Evolutionary conservation across 2,113 vertebrate species (phyloP).

Genomic region (Serinus canaria): DNA sequence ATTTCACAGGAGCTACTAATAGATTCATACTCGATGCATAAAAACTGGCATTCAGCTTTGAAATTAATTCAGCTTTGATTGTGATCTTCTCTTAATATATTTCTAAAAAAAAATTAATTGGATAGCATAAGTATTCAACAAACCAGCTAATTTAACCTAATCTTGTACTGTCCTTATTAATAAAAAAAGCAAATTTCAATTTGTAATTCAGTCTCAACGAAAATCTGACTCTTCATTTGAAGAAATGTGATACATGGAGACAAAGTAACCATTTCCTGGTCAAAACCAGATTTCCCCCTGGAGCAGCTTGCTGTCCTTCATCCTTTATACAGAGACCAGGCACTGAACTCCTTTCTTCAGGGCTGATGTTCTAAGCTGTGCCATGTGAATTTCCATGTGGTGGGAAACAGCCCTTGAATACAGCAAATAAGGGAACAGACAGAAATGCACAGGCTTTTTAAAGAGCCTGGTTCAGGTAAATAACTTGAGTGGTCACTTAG

Average conservation of each 20-base stretch:
- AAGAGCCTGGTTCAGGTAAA: background rate
- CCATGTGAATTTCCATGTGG: background rate
- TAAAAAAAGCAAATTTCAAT: background rate
- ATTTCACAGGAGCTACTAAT: background rate
- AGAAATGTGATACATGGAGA: background rate
- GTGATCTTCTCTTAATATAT: background rate
- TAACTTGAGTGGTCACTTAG: background rate
- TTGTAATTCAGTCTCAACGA: background rate
- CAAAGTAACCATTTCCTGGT: background rate
- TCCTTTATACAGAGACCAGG: background rate
- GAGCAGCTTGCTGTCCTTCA: background rate
- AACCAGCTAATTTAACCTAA: constrained; percentile 31
- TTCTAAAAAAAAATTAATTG: background rate
- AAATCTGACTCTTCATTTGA: background rate
- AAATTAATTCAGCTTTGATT: constrained; percentile 40
- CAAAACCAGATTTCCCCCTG: background rate
- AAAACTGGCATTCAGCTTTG: background rate
- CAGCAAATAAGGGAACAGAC: background rate
- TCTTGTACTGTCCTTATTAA: background rate
- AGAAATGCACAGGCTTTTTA: background rate
- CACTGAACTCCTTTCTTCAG: background rate
- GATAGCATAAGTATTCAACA: background rate
- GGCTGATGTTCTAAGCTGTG: background rate
- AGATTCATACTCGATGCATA: background rate
- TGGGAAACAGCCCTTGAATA: background rate